Evolutionary conservation across 1,140 invertebrate genomes (phyloP), one percentile per base, ranked within the genome.

Genomic region (Bombus sylvicola): DNA sequence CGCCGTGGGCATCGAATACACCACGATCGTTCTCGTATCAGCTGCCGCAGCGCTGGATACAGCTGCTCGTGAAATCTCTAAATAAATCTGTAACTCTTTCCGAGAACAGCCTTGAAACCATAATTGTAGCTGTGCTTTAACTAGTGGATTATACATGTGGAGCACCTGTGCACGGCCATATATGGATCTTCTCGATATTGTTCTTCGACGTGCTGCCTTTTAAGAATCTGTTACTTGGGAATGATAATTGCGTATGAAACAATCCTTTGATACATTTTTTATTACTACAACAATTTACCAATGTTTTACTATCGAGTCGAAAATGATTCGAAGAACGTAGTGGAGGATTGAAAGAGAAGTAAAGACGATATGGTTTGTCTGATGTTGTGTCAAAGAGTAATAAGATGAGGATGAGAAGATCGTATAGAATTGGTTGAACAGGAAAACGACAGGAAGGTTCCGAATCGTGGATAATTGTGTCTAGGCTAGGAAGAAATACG

Each of bases 391-490:
- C 59, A n/a, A 28, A n/a, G 59, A n/a, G 59, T 4, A 12, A 28
- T 13, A n/a, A n/a, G 59, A 62, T 22, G 28, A 62, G 10, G 28
- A 62, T 62, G 59, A 62, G 12, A 3, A n/a, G 59, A 62, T 62
- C 28, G 59, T 13, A 28, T n/a, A 12, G 59, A n/a, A n/a, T n/a
- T n/a, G 2, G 4, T 13, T 6, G 9, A 31, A 31, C 12, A 1
- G 2, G 9, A 5, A 4, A 47, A 10, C 41, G 43, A 5, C 15
- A 22, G 18, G 31, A 10, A 15, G 59, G 12, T 53, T 66, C 8
- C n/a, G 6, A 41, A 75, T 41, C 82, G 77, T 72, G 87, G 83
- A 88, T 91, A 92, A 91, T 91, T 88, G 87, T 88, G 86, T 85
- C 85, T 59, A 78, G 31, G 75, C 37, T n/a, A 77, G 53, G 31